Conservation (phyloP, 1,140 invertebrate genomes). For the Odontomachus brunneus region DNA sequence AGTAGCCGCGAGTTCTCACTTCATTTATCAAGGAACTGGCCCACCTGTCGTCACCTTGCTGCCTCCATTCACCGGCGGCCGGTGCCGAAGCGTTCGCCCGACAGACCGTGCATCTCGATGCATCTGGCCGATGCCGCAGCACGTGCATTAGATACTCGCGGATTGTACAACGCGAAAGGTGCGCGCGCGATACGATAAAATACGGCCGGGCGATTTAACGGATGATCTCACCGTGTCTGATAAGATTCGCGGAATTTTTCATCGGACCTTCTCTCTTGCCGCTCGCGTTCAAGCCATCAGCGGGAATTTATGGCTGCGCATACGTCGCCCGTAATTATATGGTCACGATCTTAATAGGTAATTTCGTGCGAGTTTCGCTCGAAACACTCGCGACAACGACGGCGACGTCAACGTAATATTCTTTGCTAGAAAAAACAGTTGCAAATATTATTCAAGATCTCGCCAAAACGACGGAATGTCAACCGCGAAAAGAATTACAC, state of each 20-base stretch:
- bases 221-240: conserved; percentile 65
- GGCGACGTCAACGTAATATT: too few relatives aligned
- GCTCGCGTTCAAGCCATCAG: conserved; percentile 46
- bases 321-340: conserved; percentile 29
- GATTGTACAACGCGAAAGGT: conserved; percentile 58
- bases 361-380: background rate
- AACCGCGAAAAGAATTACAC: too few relatives aligned
- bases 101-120: conserved; percentile 55
- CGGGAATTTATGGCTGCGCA: conserved; percentile 40
- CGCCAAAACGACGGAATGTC: too few relatives aligned
- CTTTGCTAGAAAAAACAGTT: background rate
- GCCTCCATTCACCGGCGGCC: conserved; percentile 65
- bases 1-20: conserved; percentile 80
- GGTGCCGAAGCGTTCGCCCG: too few relatives aligned
- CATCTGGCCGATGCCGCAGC: conserved; percentile 54
- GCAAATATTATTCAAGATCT: too few relatives aligned
- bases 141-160: conserved; percentile 65
- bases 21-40: conserved; percentile 79
- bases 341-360: conserved; percentile 26
- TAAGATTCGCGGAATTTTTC: conserved; percentile 68
- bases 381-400: background rate
- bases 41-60: conserved; percentile 73
- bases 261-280: conserved; percentile 22
- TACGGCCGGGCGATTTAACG: conserved; percentile 66
- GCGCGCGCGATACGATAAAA: conserved; percentile 54